Evolutionary conservation across 2,797 vertebrate genomes (phyloP).

Genomic region (Cyprinodon diabolis): DNA sequence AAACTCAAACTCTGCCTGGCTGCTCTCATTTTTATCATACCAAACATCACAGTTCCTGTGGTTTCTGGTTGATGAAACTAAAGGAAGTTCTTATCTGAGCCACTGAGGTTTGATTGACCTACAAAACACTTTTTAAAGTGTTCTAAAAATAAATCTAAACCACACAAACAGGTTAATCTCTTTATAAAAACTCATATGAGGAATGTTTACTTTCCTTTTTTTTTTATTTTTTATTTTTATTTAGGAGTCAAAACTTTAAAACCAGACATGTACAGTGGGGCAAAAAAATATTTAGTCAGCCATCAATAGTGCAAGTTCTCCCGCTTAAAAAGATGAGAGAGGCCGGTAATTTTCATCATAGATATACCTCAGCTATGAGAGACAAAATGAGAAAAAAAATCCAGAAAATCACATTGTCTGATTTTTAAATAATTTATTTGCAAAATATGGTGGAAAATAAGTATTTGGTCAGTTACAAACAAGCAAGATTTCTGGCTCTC

Average conservation of each 20-base stretch:
- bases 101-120: constrained; percentile 1
- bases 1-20: background rate
- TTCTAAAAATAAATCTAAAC: background rate
- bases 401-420: too few species aligned
- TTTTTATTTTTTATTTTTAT: background rate
- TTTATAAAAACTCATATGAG: too few species aligned
- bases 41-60: constrained; percentile 22
- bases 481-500: too few species aligned
- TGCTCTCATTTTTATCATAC: background rate
- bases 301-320: too few species aligned
- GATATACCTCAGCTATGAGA: too few species aligned
- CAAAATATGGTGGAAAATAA: too few species aligned
- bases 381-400: too few species aligned
- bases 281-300: too few species aligned
- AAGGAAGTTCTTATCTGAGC: constrained; percentile 23
- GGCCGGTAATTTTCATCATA: too few species aligned
- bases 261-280: background rate
- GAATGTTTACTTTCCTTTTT: background rate
- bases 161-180: background rate
- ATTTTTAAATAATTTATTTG: too few species aligned
- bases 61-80: constrained; percentile 29
- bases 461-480: too few species aligned
- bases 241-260: background rate
- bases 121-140: background rate
- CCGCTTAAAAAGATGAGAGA: too few species aligned